A percentile compares a stretch with the other conserved stretches of the same genome.
These are phyloP conservation scores for Noctua pronuba DNA, from an alignment of 2,888 invertebrate species.

Conservation along the genomic window DNA sequence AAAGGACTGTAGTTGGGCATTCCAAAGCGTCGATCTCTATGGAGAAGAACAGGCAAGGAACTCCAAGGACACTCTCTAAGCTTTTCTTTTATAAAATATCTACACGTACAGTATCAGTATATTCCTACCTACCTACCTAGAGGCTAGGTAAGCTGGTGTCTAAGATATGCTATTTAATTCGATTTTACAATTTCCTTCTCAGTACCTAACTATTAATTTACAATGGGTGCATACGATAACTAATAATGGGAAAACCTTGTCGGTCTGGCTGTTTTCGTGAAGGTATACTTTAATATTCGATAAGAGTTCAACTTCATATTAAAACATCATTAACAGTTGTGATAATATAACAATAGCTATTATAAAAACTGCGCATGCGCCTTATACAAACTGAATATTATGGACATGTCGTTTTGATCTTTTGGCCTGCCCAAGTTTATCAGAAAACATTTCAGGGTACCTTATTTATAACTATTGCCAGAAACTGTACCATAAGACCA, in stretches of 20 bases:
- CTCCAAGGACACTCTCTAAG: neutral
- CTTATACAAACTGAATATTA: neutral
- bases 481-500: neutral
- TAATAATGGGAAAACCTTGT: constrained; percentile 22
- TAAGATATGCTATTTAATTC: neutral
- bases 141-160: neutral
- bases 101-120: neutral
- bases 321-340: constrained; percentile 22
- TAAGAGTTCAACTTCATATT: constrained; percentile 12
- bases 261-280: constrained; percentile 16
- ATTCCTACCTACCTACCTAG: neutral
- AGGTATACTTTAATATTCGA: constrained; percentile 15
- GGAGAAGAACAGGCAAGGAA: neutral
- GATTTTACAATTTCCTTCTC: neutral
- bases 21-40: neutral
- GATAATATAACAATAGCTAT: constrained; percentile 29
- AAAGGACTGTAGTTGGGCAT: neutral
- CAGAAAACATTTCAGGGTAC: neutral
- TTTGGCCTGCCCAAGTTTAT: constrained; percentile 1
- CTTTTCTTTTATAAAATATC: neutral
- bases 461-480: neutral
- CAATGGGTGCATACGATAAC: neutral
- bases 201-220: neutral
- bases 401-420: neutral
- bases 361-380: constrained; percentile 1